These are phyloP conservation scores for Bolinopsis microptera DNA, from an alignment of 37 sponge, comb jelly and placozoan genomes.

Conservation along the genomic window DNA sequence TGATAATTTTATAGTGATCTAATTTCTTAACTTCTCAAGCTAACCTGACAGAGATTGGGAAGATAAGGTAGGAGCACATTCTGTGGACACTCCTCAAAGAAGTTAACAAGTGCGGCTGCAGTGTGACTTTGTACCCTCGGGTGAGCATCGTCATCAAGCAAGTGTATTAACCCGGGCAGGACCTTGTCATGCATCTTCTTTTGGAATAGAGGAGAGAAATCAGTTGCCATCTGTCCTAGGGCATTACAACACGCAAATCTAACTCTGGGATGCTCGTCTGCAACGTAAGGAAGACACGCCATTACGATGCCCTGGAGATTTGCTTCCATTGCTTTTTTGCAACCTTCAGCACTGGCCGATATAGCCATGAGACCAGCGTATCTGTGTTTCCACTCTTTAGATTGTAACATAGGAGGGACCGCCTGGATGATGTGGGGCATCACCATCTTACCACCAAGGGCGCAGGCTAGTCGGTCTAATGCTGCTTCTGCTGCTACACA, in stretches of 20 bases:
- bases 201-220: constrained; percentile 87
- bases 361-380: constrained; percentile 94
- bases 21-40: too few species aligned
- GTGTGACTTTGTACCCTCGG: constrained; percentile 94
- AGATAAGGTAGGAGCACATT: constrained; percentile 79
- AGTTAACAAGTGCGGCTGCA: constrained; percentile 92
- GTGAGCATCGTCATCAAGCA: constrained; percentile 80
- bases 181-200: constrained; percentile 88
- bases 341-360: constrained; percentile 94
- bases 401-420: constrained; percentile 81
- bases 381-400: constrained; percentile 79
- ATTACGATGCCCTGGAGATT: constrained; percentile 79
- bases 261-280: constrained; percentile 90
- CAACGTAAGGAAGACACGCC: constrained; percentile 80
- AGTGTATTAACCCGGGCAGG: constrained; percentile 81
- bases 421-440: constrained; percentile 86
- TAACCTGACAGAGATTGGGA: constrained; percentile 60
- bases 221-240: constrained; percentile 92
- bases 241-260: constrained; percentile 95
- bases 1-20: too few species aligned
- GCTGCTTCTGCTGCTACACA: constrained; percentile 83
- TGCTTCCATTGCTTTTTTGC: constrained; percentile 86
- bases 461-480: constrained; percentile 89
- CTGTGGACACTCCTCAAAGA: constrained; percentile 90
- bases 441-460: constrained; percentile 90